Conservation (phyloP, 2,888 invertebrate genomes). For the Miltochrista miniata region DNA sequence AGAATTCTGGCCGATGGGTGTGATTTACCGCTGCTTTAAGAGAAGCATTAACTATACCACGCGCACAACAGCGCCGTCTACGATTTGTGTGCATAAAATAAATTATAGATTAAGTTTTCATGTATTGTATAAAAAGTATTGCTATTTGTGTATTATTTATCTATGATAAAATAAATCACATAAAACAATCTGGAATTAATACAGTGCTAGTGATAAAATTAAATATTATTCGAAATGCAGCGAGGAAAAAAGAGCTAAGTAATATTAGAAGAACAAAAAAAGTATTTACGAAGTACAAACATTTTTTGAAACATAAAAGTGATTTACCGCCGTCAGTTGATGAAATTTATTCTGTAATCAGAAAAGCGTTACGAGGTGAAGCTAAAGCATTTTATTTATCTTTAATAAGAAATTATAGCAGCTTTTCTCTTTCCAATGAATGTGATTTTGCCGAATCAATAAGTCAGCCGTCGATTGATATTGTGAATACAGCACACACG, state of each 20-base stretch:
- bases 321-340: neutral
- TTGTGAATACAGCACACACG: neutral
- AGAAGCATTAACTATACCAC: too few relatives aligned
- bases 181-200: too few relatives aligned
- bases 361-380: neutral
- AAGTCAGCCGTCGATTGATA: neutral
- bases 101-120: constrained; percentile 20
- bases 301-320: neutral
- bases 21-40: too few relatives aligned
- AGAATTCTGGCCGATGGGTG: too few relatives aligned
- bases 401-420: neutral
- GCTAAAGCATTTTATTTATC: neutral
- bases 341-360: neutral
- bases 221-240: too few relatives aligned
- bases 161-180: too few relatives aligned
- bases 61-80: too few relatives aligned
- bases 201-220: neutral
- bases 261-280: neutral
- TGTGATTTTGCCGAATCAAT: neutral
- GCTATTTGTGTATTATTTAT: too few relatives aligned
- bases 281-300: neutral
- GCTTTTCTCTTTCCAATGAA: neutral
- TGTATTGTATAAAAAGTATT: neutral
- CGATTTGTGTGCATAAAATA: too few relatives aligned
- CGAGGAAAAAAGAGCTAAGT: neutral